Percentiles rank a stretch among this genome's conserved stretches.
Conservation (phyloP, 2,888 invertebrate genomes). For the Reticulitermes lucifugus region DNA sequence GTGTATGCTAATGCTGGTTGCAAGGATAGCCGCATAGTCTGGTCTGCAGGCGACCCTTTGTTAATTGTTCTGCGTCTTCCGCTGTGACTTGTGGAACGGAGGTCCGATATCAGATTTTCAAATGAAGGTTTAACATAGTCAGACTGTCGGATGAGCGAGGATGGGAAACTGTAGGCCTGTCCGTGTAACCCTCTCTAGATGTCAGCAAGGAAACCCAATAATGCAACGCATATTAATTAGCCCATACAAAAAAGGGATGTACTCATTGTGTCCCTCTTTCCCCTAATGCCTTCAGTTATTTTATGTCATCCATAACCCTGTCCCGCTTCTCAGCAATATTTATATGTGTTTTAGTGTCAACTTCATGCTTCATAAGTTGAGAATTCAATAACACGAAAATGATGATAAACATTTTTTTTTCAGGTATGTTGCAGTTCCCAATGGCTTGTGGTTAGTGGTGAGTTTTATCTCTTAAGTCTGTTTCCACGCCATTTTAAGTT, state of each 20-base stretch:
- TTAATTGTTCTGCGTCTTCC: no score
- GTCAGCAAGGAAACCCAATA: neutral
- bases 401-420: no score
- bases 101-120: neutral
- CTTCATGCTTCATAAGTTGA: neutral
- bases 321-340: no score
- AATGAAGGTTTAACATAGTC: neutral
- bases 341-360: neutral
- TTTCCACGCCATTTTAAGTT: no score
- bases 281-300: neutral
- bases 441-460: no score
- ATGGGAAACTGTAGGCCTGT: neutral
- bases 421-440: no score
- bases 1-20: neutral
- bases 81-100: neutral
- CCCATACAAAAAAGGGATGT: neutral
- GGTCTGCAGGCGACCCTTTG: neutral
- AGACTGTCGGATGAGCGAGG: neutral
- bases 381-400: neutral
- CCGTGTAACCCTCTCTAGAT: neutral
- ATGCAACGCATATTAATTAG: neutral
- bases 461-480: no score
- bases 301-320: neutral
- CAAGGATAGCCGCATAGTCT: neutral
- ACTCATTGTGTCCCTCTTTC: neutral